Evolutionary conservation across 2,888 invertebrate species (phyloP).

Genomic region (Agrochola litura): DNA sequence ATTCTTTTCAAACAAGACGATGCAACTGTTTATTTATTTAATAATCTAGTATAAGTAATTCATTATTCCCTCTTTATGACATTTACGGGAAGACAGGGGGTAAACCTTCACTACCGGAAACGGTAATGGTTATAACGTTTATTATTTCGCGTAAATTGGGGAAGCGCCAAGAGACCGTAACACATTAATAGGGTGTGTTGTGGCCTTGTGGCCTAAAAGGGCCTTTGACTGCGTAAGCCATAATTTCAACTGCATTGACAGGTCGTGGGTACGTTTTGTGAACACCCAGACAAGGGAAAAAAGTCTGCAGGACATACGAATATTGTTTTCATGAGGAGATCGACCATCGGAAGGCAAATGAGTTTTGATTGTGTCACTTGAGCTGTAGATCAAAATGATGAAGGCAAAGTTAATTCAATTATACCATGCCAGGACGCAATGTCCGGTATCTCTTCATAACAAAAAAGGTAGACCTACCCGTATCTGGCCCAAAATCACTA

Average conservation of each 20-base stretch:
- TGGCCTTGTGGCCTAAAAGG: constrained; percentile 9
- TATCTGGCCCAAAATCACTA: not conserved
- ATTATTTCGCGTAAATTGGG: constrained; percentile 46
- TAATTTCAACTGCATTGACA: constrained; percentile 19
- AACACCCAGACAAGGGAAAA: not conserved
- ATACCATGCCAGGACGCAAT: not conserved
- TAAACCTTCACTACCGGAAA: constrained; percentile 42
- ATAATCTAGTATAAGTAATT: not conserved
- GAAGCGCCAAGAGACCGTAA: constrained; percentile 39
- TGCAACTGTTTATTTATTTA: not conserved
- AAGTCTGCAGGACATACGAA: not conserved
- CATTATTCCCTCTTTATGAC: not conserved
- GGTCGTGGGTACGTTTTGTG: constrained; percentile 10
- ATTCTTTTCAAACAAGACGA: not conserved
- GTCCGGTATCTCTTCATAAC: not conserved
- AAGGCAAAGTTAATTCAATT: not conserved
- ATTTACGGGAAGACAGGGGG: not conserved
- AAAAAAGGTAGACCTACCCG: not conserved
- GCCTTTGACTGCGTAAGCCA: constrained; percentile 5
- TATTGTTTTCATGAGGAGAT: not conserved
- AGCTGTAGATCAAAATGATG: not conserved
- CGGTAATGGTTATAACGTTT: constrained; percentile 44
- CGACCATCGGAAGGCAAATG: not conserved
- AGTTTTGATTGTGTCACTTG: too few species aligned
- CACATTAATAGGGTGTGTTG: constrained; percentile 30